Percentiles rank a stretch among this genome's conserved stretches.
These are phyloP conservation scores for Hippoglossus stenolepis DNA, from an alignment of 2,113 vertebrate genomes.

Conservation along the genomic window DNA sequence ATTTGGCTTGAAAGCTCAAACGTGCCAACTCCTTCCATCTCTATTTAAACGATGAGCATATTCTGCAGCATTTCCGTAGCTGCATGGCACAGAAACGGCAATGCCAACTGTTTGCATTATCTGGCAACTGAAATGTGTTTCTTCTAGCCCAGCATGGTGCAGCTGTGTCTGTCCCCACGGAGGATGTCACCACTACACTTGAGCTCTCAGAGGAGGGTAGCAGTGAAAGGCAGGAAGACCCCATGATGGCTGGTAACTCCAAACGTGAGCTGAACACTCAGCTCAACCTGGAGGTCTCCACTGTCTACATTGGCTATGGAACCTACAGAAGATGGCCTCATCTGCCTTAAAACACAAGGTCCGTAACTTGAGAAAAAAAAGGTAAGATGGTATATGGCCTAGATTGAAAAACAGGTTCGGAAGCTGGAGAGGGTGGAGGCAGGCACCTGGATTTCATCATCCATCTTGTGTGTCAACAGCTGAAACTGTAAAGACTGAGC, in stretches of 20 bases:
- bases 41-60: not conserved
- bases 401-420: not conserved
- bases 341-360: constrained; percentile 98
- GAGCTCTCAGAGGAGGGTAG: constrained; percentile 76
- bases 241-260: not conserved
- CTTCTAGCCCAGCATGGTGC: constrained; percentile 85
- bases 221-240: constrained; percentile 69
- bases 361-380: constrained; percentile 98
- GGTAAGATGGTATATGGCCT: constrained; percentile 75
- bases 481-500: constrained; percentile 89
- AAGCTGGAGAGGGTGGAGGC: not conserved
- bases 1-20: constrained; percentile 20
- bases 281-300: constrained; percentile 77
- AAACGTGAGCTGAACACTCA: constrained; percentile 71
- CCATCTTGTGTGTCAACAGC: constrained; percentile 67
- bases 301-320: constrained; percentile 90
- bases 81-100: no score
- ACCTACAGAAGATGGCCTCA: constrained; percentile 93
- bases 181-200: constrained; percentile 73
- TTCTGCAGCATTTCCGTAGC: not conserved
- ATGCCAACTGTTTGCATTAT: no score
- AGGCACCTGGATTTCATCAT: not conserved
- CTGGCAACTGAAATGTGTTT: no score
- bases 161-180: constrained; percentile 84
- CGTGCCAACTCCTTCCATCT: constrained; percentile 29